phyloP scores from a whole-genome alignment of 2,113 vertebrate genomes.

The Nesoenas mayeri region DNA sequence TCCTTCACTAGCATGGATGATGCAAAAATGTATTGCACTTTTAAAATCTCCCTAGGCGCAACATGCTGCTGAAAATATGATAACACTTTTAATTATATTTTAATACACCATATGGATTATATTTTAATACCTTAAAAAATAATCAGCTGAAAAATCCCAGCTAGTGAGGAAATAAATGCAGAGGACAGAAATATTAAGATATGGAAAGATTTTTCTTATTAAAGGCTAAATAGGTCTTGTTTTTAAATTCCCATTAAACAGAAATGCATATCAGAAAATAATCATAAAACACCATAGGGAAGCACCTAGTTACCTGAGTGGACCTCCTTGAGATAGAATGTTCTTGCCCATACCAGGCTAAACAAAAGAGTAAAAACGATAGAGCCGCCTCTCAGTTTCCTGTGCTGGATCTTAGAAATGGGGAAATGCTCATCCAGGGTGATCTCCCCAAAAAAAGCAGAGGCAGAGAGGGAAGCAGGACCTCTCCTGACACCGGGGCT shows the following conservation, averaged over 20 bases:
- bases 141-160: slow-evolving; percentile 34
- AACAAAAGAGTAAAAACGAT: background rate
- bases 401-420: background rate
- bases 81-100: slow-evolving; percentile 47
- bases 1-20: background rate
- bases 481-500: background rate
- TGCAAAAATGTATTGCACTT: background rate
- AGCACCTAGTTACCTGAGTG: background rate
- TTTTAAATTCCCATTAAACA: slow-evolving; percentile 1
- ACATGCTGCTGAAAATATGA: background rate
- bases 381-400: background rate
- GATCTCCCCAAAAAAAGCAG: background rate
- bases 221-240: background rate
- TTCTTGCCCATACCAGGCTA: background rate
- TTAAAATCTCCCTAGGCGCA: background rate
- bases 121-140: slow-evolving; percentile 20
- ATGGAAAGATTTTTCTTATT: background rate
- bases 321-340: background rate
- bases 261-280: background rate
- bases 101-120: background rate
- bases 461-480: background rate
- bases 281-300: background rate
- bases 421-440: background rate
- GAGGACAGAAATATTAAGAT: slow-evolving; percentile 35
- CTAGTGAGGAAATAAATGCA: background rate